These are phyloP conservation scores for Odontophorus gujanensis DNA, from an alignment of 2,113 vertebrate genomes.

Conservation along the genomic window DNA sequence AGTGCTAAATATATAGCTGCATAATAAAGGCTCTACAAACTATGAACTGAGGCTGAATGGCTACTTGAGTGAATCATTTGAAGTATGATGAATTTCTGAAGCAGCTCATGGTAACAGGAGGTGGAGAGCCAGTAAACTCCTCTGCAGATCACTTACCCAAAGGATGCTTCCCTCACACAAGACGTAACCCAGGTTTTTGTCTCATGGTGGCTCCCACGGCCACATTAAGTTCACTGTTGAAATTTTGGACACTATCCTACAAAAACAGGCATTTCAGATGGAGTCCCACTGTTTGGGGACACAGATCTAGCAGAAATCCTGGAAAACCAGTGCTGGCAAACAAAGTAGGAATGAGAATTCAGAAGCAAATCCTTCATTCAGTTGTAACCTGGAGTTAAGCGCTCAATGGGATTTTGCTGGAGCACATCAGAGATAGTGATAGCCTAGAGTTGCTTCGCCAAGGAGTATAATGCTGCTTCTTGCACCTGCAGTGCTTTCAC, in stretches of 20 bases:
- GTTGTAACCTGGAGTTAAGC: not conserved
- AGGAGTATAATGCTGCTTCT: not conserved
- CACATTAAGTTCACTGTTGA: not conserved
- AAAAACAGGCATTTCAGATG: not conserved
- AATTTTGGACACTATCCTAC: not conserved
- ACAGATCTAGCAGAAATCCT: not conserved
- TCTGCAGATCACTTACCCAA: not conserved
- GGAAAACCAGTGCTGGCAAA: not conserved
- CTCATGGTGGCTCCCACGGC: not conserved
- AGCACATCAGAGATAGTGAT: not conserved
- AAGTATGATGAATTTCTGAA: conserved; percentile 45
- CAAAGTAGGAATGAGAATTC: not conserved
- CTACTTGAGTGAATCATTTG: conserved; percentile 57
- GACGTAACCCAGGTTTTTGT: not conserved
- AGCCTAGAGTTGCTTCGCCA: not conserved
- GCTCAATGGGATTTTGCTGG: not conserved
- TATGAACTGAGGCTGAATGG: conserved; percentile 55
- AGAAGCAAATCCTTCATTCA: not conserved
- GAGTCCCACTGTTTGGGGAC: not conserved
- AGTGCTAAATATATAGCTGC: conserved; percentile 51
- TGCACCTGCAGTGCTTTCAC: not conserved
- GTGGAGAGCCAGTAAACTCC: not conserved
- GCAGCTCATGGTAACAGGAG: conserved; percentile 25
- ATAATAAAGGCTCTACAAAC: conserved; percentile 52
- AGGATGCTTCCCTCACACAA: not conserved